phyloP scores from a whole-genome alignment of 2,888 invertebrate species.

The Ephialtes manifestator region DNA sequence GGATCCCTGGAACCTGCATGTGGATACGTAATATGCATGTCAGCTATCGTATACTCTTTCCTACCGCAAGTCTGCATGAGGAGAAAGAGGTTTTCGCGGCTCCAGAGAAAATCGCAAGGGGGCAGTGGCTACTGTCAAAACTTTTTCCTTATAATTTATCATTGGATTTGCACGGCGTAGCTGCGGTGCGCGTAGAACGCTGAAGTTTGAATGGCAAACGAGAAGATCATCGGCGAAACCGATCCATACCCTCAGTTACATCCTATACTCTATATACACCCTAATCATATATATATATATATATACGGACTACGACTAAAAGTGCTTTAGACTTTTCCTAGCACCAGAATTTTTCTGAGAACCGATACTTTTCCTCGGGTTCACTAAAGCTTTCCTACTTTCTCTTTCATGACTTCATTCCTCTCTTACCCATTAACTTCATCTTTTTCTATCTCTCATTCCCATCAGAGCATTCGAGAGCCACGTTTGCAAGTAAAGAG shows the following conservation, averaged over 20 bases:
- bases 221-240: slow-evolving; percentile 60
- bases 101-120: slow-evolving; percentile 34
- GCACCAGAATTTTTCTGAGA: slow-evolving; percentile 39
- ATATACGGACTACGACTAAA: slow-evolving; percentile 17
- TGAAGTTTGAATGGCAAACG: slow-evolving; percentile 54
- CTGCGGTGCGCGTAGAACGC: slow-evolving; percentile 5
- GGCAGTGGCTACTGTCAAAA: slow-evolving; percentile 63
- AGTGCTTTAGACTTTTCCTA: slow-evolving; percentile 35
- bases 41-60: slow-evolving; percentile 6
- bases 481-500: slow-evolving; percentile 31
- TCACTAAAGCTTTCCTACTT: slow-evolving; percentile 7
- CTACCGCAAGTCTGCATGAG: slow-evolving; percentile 15
- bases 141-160: slow-evolving; percentile 69
- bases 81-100: slow-evolving; percentile 34
- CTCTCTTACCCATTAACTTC: background rate
- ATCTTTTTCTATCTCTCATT: slow-evolving; percentile 14
- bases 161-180: slow-evolving; percentile 51
- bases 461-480: slow-evolving; percentile 22
- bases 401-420: background rate
- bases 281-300: background rate
- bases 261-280: background rate
- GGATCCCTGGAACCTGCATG: background rate
- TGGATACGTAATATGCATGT: slow-evolving; percentile 20
- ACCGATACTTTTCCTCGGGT: slow-evolving; percentile 27
- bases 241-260: slow-evolving; percentile 20